Conservation (phyloP, 2,113 vertebrate genomes). For the Piprites chloris region DNA sequence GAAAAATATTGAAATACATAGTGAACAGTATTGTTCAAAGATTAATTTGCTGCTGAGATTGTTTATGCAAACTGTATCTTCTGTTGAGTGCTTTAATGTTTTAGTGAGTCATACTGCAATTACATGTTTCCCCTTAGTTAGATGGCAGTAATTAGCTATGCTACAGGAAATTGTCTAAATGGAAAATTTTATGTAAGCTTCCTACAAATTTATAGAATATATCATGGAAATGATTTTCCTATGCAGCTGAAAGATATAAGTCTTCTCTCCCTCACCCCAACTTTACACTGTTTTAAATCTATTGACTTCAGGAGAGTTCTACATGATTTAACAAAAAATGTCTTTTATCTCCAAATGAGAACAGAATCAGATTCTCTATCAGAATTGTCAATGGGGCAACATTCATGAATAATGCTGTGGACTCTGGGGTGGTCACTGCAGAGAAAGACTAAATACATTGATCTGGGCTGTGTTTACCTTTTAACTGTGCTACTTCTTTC, state of each 20-base stretch:
- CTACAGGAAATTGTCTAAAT: slow-evolving; percentile 54
- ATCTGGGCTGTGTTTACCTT: background rate
- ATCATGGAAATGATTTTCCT: slow-evolving; percentile 29
- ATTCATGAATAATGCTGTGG: background rate
- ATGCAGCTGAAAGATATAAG: background rate
- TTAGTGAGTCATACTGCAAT: slow-evolving; percentile 53
- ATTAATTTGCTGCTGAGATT: slow-evolving; percentile 40
- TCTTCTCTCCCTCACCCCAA: background rate
- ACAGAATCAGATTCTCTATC: background rate
- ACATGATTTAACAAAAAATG: slow-evolving; percentile 15
- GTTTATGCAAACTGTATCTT: slow-evolving; percentile 56
- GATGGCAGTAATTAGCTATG: slow-evolving; percentile 55
- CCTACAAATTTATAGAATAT: slow-evolving; percentile 36
- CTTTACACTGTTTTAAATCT: slow-evolving; percentile 20
- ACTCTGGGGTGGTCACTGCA: background rate
- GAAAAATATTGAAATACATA: slow-evolving; percentile 30
- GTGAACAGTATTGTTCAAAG: slow-evolving; percentile 30
- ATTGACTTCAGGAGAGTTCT: slow-evolving; percentile 4
- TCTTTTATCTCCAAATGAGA: slow-evolving; percentile 20
- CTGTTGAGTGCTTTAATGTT: slow-evolving; percentile 44
- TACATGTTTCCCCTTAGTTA: slow-evolving; percentile 38
- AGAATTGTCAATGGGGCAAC: background rate
- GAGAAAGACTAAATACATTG: background rate
- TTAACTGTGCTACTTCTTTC: background rate
- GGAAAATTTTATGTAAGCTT: slow-evolving; percentile 55